A percentile compares a stretch with the other conserved stretches of the same genome.
phyloP scores from a whole-genome alignment of 1,140 invertebrate species.

The Lucilia cuprina region DNA sequence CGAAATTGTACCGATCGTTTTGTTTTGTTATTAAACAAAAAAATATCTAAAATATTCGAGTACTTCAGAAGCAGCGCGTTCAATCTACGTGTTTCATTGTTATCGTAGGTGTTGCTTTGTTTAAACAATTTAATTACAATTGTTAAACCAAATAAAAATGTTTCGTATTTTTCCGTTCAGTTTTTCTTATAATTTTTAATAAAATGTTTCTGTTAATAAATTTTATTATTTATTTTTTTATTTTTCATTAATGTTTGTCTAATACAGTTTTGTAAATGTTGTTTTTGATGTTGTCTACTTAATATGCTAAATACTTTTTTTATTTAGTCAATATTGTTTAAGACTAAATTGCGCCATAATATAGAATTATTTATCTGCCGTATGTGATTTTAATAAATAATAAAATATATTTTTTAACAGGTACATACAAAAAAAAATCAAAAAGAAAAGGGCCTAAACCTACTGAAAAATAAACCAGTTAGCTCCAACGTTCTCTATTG shows the following conservation, averaged over 20 bases:
- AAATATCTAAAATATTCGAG: not conserved
- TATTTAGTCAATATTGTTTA: not conserved
- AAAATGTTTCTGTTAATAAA: not conserved
- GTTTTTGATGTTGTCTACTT: not conserved
- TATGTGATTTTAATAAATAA: too few relatives aligned
- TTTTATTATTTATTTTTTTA: not conserved
- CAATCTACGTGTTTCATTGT: not conserved
- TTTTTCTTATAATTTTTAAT: not conserved
- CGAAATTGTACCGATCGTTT: not conserved
- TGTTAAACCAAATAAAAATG: not conserved
- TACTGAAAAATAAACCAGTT: too few relatives aligned
- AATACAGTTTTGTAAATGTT: slow-evolving; percentile 8
- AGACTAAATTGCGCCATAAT: too few relatives aligned
- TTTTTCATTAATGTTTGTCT: not conserved
- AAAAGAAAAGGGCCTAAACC: too few relatives aligned
- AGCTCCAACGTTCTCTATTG: too few relatives aligned
- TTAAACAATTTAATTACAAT: not conserved
- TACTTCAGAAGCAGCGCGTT: not conserved
- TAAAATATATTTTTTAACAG: too few relatives aligned
- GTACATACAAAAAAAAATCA: too few relatives aligned
- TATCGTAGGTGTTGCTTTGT: slow-evolving; percentile 1
- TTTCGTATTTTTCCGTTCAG: not conserved
- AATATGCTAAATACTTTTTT: not conserved
- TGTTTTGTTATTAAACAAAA: not conserved
- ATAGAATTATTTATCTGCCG: too few relatives aligned